Conservation (phyloP, 2,888 invertebrate species). For the Platerodrilus igneus region DNA sequence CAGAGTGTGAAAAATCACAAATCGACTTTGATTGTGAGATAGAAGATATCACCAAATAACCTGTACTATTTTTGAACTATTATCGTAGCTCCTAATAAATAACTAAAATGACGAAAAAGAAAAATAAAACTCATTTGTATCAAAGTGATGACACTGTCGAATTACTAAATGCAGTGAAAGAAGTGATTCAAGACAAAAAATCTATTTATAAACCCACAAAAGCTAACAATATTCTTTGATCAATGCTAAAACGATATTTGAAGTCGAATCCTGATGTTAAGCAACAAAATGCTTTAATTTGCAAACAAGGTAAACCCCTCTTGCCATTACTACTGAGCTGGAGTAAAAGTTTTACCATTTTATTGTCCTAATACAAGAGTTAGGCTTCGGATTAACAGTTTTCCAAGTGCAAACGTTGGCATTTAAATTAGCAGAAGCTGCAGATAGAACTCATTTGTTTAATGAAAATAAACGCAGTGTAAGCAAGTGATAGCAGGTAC, state of each 20-base stretch:
- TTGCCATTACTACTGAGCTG: constrained; percentile 3
- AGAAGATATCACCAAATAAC: constrained; percentile 3
- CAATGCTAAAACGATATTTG: constrained; percentile 1
- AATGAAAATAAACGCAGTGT: constrained; percentile 2
- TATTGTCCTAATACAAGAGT: constrained; percentile 1
- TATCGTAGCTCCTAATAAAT: not conserved
- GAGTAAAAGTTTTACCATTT: not conserved
- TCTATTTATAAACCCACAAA: constrained; percentile 3
- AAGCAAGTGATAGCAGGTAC: constrained; percentile 10
- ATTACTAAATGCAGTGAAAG: constrained; percentile 4
- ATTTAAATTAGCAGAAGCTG: constrained; percentile 1
- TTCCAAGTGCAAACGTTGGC: not conserved
- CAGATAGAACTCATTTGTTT: not conserved
- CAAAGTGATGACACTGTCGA: constrained; percentile 1
- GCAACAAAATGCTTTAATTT: constrained; percentile 5
- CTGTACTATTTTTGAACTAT: constrained; percentile 2
- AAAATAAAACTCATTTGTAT: constrained; percentile 1
- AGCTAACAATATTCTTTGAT: constrained; percentile 1
- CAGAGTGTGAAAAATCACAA: constrained; percentile 1
- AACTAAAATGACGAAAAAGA: not conserved
- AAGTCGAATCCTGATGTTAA: constrained; percentile 1
- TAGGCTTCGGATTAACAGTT: constrained; percentile 2
- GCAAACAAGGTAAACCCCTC: constrained; percentile 5
- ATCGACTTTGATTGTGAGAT: not conserved
- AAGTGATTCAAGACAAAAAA: constrained; percentile 4